These are phyloP conservation scores for Cordilura impudica DNA, from an alignment of 2,888 invertebrate species.

Conservation along the genomic window DNA sequence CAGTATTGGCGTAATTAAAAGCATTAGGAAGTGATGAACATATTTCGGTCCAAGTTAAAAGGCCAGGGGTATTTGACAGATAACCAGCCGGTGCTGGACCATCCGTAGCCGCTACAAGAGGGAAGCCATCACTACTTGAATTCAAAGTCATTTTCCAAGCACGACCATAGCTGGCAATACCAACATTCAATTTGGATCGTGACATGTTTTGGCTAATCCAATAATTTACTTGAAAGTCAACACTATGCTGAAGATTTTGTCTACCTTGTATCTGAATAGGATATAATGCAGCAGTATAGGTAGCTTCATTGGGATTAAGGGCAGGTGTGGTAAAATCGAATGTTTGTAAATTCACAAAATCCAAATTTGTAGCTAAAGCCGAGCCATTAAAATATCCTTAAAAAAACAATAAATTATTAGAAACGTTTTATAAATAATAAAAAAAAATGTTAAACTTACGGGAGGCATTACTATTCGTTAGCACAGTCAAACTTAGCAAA, in stretches of 20 bases:
- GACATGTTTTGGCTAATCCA: constrained; percentile 84
- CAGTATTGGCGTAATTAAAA: constrained; percentile 80
- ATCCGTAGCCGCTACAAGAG: constrained; percentile 83
- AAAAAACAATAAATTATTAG: constrained; percentile 76
- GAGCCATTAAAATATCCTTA: constrained; percentile 88
- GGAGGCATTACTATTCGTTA: constrained; percentile 88
- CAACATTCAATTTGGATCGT: constrained; percentile 84
- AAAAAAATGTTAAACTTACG: constrained; percentile 82
- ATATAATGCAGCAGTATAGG: constrained; percentile 86
- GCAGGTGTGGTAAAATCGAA: constrained; percentile 89
- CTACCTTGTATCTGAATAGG: constrained; percentile 82
- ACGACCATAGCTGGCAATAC: constrained; percentile 85
- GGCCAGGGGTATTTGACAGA: constrained; percentile 84
- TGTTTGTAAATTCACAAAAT: constrained; percentile 87
- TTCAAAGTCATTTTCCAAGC: constrained; percentile 88
- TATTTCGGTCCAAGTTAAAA: constrained; percentile 88
- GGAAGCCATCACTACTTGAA: constrained; percentile 86
- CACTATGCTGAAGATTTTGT: constrained; percentile 81
- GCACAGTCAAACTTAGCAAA: constrained; percentile 83
- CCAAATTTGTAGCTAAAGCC: constrained; percentile 84
- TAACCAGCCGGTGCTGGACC: constrained; percentile 86
- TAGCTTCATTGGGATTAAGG: constrained; percentile 87
- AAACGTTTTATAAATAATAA: too few species aligned
- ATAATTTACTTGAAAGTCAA: constrained; percentile 83
- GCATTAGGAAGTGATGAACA: constrained; percentile 86